Conservation (phyloP, 2,113 vertebrate genomes). For the Phalacrocorax brasilianus region DNA sequence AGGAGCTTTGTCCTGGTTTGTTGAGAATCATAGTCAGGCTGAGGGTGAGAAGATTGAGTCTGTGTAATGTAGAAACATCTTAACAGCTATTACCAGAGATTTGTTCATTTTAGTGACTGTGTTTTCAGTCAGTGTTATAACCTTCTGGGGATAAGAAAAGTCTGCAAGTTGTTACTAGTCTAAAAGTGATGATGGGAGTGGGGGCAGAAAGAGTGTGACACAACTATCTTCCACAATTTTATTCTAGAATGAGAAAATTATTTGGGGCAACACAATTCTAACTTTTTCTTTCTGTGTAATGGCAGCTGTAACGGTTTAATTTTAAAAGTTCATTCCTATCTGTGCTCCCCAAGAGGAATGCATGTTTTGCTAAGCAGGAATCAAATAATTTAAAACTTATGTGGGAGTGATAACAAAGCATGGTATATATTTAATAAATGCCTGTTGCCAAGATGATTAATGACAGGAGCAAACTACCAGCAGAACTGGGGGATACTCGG, state of each 20-base stretch:
- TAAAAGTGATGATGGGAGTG: background rate
- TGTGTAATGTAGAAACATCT: background rate
- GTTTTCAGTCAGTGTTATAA: background rate
- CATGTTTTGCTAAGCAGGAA: background rate
- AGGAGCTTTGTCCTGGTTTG: background rate
- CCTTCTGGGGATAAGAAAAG: background rate
- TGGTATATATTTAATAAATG: background rate
- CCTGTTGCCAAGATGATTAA: background rate
- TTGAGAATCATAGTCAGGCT: background rate
- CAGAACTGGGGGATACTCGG: background rate
- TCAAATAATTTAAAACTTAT: background rate
- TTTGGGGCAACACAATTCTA: background rate
- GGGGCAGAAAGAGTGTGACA: background rate
- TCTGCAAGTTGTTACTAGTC: background rate
- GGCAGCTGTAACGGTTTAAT: background rate
- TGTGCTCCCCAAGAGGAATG: background rate
- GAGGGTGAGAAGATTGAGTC: background rate
- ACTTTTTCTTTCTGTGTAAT: background rate
- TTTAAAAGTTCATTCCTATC: background rate
- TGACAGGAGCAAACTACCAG: background rate
- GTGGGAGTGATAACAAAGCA: background rate
- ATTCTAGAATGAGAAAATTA: background rate
- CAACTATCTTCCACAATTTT: background rate
- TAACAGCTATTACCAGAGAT: background rate
- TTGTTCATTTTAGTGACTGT: background rate